A percentile compares a stretch with the other conserved stretches of the same genome.
These are phyloP conservation scores for Tursiops truncatus DNA, from an alignment of 2,113 vertebrate species.

Conservation along the genomic window DNA sequence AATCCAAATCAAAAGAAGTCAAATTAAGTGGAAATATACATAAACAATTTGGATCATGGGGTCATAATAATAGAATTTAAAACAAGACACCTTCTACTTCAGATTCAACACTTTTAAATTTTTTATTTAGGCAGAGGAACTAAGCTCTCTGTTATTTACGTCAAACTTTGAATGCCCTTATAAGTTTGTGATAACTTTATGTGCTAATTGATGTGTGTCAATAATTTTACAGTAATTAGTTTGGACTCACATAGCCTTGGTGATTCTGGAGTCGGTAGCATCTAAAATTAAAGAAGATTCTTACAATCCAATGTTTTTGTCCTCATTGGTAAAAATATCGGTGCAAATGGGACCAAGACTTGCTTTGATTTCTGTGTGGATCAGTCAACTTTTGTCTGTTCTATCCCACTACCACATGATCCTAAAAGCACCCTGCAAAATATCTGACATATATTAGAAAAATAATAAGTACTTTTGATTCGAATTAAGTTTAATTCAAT, in stretches of 20 bases:
- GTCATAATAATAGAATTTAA: slow-evolving; percentile 32
- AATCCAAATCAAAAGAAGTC: slow-evolving; percentile 37
- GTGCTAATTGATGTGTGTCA: background rate
- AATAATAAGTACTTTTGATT: background rate
- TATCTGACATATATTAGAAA: background rate
- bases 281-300: background rate
- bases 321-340: background rate
- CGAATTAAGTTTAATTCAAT: background rate
- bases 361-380: background rate
- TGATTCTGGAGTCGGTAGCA: background rate
- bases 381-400: background rate
- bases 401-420: background rate
- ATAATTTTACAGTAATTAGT: background rate
- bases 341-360: background rate
- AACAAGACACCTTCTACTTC: background rate
- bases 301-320: background rate
- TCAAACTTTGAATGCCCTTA: background rate
- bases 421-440: background rate
- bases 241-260: background rate
- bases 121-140: background rate
- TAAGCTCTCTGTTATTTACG: background rate
- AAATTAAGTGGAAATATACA: slow-evolving; percentile 29
- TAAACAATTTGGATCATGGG: background rate
- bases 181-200: background rate
- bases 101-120: background rate